These are phyloP conservation scores for Lepus timidus DNA, from an alignment of 2,113 vertebrate genomes.

Conservation along the genomic window DNA sequence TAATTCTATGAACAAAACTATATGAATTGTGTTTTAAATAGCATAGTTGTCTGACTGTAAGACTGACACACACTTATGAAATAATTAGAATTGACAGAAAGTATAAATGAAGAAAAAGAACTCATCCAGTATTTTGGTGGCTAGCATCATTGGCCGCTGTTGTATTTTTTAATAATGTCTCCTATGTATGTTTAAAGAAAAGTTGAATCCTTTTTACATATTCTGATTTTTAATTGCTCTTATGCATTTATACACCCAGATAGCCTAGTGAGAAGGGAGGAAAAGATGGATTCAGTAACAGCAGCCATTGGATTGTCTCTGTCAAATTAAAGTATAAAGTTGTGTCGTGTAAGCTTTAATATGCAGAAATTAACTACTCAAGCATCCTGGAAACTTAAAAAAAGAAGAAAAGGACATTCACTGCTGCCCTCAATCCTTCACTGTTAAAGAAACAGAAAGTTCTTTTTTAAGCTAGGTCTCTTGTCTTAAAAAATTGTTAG, in stretches of 20 bases:
- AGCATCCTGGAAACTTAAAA: background rate
- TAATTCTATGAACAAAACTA: conserved; percentile 18
- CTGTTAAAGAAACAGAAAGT: background rate
- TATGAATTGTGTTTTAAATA: conserved; percentile 2
- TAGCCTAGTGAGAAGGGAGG: background rate
- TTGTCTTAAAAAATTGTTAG: conserved; percentile 23
- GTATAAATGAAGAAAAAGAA: conserved; percentile 16
- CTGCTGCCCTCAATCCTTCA: background rate
- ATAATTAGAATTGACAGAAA: background rate
- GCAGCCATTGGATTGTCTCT: background rate
- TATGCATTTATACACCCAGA: background rate
- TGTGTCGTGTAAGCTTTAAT: background rate
- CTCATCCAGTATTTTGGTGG: background rate
- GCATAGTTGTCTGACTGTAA: background rate
- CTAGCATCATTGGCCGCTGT: background rate
- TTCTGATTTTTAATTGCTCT: conserved; percentile 18
- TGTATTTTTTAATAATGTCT: background rate
- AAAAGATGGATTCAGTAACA: background rate
- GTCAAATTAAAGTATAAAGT: background rate
- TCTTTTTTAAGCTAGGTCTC: background rate
- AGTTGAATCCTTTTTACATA: background rate
- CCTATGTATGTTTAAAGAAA: background rate
- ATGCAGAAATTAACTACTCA: conserved; percentile 39
- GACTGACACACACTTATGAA: background rate
- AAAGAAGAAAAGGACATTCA: background rate